phyloP scores from a whole-genome alignment of 2,797 vertebrate species.

The Sebastes kiyomatsui region DNA sequence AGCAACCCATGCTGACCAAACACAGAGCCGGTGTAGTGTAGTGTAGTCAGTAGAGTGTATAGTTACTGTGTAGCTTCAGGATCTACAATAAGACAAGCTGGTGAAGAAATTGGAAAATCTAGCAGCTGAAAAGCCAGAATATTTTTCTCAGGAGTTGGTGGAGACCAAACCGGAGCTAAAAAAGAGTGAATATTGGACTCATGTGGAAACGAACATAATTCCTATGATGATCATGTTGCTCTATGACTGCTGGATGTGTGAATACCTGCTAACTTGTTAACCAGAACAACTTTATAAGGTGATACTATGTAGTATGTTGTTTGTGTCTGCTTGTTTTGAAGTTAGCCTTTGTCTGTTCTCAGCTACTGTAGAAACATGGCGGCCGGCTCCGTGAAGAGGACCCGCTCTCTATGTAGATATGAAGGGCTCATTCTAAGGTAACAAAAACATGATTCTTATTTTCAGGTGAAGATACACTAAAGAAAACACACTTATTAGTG shows the following conservation, averaged over 20 bases:
- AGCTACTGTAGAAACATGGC: fast-evolving
- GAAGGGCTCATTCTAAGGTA: too few species aligned
- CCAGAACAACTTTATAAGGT: background rate
- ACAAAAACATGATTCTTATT: too few species aligned
- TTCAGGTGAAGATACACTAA: too few species aligned
- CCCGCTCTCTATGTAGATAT: too few species aligned
- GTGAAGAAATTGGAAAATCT: background rate
- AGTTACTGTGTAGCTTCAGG: too few species aligned
- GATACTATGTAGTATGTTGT: background rate
- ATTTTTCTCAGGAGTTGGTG: background rate
- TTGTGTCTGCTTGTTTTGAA: background rate
- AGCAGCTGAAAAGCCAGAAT: background rate
- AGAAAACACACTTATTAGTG: too few species aligned
- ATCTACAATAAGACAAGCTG: too few species aligned
- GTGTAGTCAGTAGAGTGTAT: too few species aligned
- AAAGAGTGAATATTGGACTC: background rate
- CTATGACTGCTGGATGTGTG: background rate
- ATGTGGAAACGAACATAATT: fast-evolving
- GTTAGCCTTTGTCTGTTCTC: too few species aligned
- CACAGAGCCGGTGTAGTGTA: too few species aligned
- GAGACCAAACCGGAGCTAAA: background rate
- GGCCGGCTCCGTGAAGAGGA: too few species aligned
- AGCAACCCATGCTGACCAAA: too few species aligned
- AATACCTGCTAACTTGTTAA: background rate
- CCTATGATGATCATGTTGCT: background rate